Evolutionary conservation across 2,888 invertebrate species (phyloP).

Genomic region (Boloria selene): DNA sequence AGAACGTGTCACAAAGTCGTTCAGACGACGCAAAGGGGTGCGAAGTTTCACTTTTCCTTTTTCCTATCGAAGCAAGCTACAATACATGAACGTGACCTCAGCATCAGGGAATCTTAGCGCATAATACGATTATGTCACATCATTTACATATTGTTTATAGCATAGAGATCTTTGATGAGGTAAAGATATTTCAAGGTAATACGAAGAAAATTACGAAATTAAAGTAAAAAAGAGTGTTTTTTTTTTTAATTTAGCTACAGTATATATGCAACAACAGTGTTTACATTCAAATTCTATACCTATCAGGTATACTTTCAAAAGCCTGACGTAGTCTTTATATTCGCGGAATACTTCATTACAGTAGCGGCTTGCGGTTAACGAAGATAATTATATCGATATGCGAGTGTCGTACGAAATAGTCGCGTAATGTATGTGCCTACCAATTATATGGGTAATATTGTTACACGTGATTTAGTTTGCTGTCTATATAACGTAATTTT

Average conservation of each 20-base stretch:
- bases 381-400: conserved; percentile 57
- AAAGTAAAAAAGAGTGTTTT: no score
- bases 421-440: conserved; percentile 48
- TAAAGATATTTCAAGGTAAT: no score
- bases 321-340: conserved; percentile 8
- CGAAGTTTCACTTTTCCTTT: conserved; percentile 33
- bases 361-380: conserved; percentile 47
- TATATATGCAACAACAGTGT: no score
- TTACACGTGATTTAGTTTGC: conserved; percentile 46
- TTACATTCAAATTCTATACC: background rate
- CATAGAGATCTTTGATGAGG: background rate
- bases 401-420: conserved; percentile 53
- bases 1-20: conserved; percentile 27
- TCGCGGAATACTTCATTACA: conserved; percentile 44
- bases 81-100: conserved; percentile 32
- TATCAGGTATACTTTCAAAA: background rate
- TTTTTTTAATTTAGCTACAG: no score
- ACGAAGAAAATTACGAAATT: no score
- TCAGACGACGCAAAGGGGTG: conserved; percentile 23
- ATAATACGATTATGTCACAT: conserved; percentile 31
- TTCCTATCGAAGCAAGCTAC: conserved; percentile 32
- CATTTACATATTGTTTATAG: conserved; percentile 28
- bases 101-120: conserved; percentile 19
- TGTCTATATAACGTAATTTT: conserved; percentile 19
- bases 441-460: conserved; percentile 47